These are phyloP conservation scores for Cinara cedri DNA, from an alignment of 2,888 invertebrate genomes.

Conservation along the genomic window DNA sequence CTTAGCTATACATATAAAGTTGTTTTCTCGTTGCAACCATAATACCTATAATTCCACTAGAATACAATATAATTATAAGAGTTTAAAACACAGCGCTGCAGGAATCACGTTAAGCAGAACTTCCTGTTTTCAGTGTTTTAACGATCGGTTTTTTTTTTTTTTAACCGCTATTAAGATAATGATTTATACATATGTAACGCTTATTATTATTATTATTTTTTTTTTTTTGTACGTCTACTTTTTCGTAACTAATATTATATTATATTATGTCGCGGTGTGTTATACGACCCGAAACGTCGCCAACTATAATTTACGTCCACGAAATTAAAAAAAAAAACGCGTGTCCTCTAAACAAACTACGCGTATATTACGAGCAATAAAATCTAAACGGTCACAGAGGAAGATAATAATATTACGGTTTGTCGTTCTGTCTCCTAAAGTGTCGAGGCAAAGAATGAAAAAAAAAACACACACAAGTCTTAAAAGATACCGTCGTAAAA, in stretches of 20 bases:
- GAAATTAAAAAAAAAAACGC: background rate
- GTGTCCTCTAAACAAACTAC: constrained; percentile 7
- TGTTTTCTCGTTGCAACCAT: too few species aligned
- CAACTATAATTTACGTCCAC: constrained; percentile 32
- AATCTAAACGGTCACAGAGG: constrained; percentile 1
- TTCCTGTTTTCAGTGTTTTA: constrained; percentile 24
- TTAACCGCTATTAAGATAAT: constrained; percentile 20
- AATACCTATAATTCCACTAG: too few species aligned
- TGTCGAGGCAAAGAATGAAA: background rate
- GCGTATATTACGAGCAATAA: constrained; percentile 12
- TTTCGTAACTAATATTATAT: background rate
- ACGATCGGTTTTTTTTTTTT: constrained; percentile 2
- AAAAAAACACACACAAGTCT: background rate
- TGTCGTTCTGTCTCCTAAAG: background rate
- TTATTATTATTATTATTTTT: background rate
- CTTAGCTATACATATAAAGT: too few species aligned
- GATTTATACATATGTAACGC: constrained; percentile 20
- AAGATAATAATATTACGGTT: background rate
- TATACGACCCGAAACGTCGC: constrained; percentile 25
- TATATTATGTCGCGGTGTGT: background rate
- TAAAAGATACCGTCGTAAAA: constrained; percentile 39
- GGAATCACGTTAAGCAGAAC: constrained; percentile 16
- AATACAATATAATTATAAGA: background rate
- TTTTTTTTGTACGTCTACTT: constrained; percentile 13
- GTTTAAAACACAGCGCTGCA: background rate